Evolutionary conservation across 2,113 vertebrate genomes (phyloP), one percentile per base, ranked within the genome.

Genomic region (Amblyopsis rosae): DNA sequence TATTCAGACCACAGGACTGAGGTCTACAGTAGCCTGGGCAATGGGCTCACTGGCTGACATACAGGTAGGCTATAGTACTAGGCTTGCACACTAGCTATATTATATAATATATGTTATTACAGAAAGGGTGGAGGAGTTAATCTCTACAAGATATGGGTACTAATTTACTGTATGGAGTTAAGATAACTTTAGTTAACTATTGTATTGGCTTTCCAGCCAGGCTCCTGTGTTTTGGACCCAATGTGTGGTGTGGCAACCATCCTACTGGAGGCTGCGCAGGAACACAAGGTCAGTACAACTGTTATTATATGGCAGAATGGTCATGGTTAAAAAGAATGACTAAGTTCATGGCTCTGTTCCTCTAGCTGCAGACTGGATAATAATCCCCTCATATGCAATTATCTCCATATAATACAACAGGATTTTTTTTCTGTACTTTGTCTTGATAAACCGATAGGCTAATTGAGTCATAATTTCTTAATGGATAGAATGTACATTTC

Each of bases 171-270:
- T 56, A 19, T 56, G 54, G 16, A 55, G 19, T 19, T 19, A 26
- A 26, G 53, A 8, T 16, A 17, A 1, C 17, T 15, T 55, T 15
- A 16, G 15, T 55, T 10, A 26, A 7, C 9, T 19, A 8, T 12
- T 58, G 56, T 58, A 32, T 17, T 58, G 56, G 11, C 12, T 58
- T 58, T 11, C 16, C 62, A 98, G 95, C 89, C 88, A 11, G 93
- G 93, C 70, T 88, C 82, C 48, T 73, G 90, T 77, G 93, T 98
- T 63, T 83, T 98, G 58, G 96, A 99, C 87, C 96, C 96, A 3
- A 97, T 98, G 95, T 98, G 96, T 85, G 96, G 97, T 13, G 91
- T 96, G 4, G 96, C 95, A 82, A 96, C 91, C 0, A 94, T 97
- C 58, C 87, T 98, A 65, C 75, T 97, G 72, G 97, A 98, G 90